phyloP scores from a whole-genome alignment of 1,140 invertebrate species.

The Delia radicum region DNA sequence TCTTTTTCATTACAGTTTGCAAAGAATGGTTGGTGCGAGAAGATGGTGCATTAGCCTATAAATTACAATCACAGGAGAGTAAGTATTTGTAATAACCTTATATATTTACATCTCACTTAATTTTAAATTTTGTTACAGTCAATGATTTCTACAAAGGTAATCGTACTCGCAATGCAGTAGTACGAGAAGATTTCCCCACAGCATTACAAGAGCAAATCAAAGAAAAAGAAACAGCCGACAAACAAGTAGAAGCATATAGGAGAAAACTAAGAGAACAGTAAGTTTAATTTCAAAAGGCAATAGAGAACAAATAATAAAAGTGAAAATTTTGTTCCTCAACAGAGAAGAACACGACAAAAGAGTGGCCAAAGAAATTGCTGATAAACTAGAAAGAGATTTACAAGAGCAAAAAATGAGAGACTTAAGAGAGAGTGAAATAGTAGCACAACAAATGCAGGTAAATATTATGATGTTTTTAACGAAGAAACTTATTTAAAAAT shows the following conservation, averaged over 20 bases:
- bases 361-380: constrained; percentile 66
- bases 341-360: constrained; percentile 73
- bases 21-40: constrained; percentile 90
- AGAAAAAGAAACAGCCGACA: constrained; percentile 68
- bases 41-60: constrained; percentile 86
- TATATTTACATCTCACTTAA: background rate
- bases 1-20: constrained; percentile 67
- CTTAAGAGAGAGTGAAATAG: constrained; percentile 58
- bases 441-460: constrained; percentile 57
- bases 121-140: constrained; percentile 58
- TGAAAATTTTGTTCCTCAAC: too few species aligned
- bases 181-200: constrained; percentile 83
- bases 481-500: background rate
- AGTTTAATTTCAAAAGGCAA: too few species aligned
- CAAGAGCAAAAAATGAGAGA: constrained; percentile 59
- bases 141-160: constrained; percentile 83
- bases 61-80: constrained; percentile 89
- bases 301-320: too few species aligned
- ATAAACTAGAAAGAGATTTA: constrained; percentile 65
- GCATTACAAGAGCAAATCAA: constrained; percentile 79
- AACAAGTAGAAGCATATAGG: constrained; percentile 62
- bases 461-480: constrained; percentile 18
- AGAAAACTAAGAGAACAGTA: constrained; percentile 47
- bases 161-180: constrained; percentile 80
- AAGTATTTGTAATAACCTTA: constrained; percentile 47